These are phyloP conservation scores for Leptinotarsa tumamoca DNA, from an alignment of 2,888 invertebrate species.

Conservation along the genomic window DNA sequence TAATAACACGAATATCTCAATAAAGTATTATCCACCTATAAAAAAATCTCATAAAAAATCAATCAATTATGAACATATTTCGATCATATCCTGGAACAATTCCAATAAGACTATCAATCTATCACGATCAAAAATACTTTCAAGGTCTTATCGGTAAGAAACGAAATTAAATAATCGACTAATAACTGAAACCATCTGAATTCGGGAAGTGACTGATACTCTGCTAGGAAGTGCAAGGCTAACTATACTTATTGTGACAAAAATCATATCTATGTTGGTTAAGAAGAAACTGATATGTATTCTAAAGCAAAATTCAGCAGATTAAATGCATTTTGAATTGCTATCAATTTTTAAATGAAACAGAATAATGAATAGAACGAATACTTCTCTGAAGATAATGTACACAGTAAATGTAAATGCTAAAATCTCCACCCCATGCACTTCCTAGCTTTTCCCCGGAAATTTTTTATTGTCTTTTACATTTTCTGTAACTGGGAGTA, in stretches of 20 bases:
- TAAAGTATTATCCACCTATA: not conserved
- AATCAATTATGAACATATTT: not conserved
- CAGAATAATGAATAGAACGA: no score
- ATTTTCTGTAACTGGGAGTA: no score
- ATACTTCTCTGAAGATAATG: no score
- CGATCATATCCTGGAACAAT: slow-evolving; percentile 13
- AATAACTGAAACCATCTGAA: not conserved
- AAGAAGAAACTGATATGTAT: no score
- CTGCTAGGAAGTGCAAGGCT: not conserved
- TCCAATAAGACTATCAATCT: slow-evolving; percentile 8
- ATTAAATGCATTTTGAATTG: no score
- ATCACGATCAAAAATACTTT: slow-evolving; percentile 4
- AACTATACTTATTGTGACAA: not conserved
- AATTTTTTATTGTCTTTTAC: no score
- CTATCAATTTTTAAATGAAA: no score
- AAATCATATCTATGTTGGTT: not conserved
- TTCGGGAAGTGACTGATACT: not conserved
- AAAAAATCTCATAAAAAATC: not conserved
- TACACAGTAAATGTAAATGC: no score
- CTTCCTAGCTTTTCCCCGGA: no score
- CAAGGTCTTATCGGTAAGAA: slow-evolving; percentile 10
- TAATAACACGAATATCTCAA: not conserved
- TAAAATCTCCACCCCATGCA: no score
- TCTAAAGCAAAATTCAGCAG: no score
- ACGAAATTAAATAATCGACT: slow-evolving; percentile 8